Base-by-base conservation (phyloP, 2,888 invertebrate genomes). In the Eumacrocentrus americanus region DNA sequence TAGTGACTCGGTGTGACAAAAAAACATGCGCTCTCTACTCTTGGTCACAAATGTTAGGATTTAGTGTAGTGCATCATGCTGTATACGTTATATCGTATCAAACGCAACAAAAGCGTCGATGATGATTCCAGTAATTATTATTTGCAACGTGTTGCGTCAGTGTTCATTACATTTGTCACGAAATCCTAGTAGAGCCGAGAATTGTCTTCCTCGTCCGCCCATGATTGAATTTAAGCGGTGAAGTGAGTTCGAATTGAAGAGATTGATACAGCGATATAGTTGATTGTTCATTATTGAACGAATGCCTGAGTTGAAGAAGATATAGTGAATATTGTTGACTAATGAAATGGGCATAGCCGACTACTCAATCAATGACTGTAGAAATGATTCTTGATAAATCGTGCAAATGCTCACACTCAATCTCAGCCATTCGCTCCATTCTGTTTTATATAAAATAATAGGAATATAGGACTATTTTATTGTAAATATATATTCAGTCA, bases 131-230 rank as follows among this genome's bases (percentile, higher is more conserved):
- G 1, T n/a, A 18, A 18, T 2, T 16, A 42, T 42, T 42, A 42
- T 42, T 42, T 20, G 20, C 9, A 11, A 20, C 2, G 20, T 9
- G 16, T 18, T 42, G 42, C 9, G 9, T 22, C 11, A 46, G 14
- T 46, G 46, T 46, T 46, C 23, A 46, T 25, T 46, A 22, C 25
- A 46, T 46, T 46, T 46, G 46, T 46, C 46, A 46, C 46, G 23
- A 46, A 46, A 46, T 42, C 42, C 9, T 20, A 18, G 20, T 18
- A 4, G 9, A 42, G 18, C n/a, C n/a, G n/a, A n/a, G n/a, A n/a
- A 42, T 42, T 7, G 9, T 20, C 20, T 6, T 18, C 2, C 18
- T 20, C 2, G 20, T 42, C 42, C 11, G 9, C 9, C 3, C 11
- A 20, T 20, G 18, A 6, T n/a, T n/a, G n/a, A n/a, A 18, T 11